Base-by-base conservation (phyloP, 2,797 vertebrate genomes). In the Xenentodon cancila region DNA sequence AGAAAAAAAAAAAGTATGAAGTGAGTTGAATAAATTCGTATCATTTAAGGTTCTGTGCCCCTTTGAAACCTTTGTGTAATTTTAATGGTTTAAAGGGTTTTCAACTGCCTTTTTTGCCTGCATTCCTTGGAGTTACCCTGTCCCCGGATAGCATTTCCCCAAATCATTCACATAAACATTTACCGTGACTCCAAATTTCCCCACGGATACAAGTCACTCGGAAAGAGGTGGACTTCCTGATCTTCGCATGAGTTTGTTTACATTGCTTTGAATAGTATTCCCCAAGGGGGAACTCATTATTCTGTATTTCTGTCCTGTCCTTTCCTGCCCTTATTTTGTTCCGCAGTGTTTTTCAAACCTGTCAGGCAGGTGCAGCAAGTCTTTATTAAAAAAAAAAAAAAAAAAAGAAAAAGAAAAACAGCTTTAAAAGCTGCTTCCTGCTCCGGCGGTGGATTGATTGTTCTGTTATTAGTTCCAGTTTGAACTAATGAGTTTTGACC, bases 181-280 rank as follows among this genome's bases (percentile, higher is more conserved):
- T 42, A 64, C 19, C 58, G 21, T 63, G 47, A 30, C 53, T 82
- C 34, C 44, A 42, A 60, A 16, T 45, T 27, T 79, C 47, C 37
- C 22, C 64, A 75, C 51, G 53, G 75, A 49, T 84, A 67, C 62
- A 58, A 62, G 71, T 71, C 71, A 84, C 72, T 70, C 69, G 64
- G 60, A 59, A 61, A 11, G 73, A 77, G 43, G 42, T 85, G 71
- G 61, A 88, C 81, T 82, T 92, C 80, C 88, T 88, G 57, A 55
- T 88, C 74, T 89, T 85, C 65, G 84, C 82, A 88, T 85, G 70
- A 85, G 75, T 89, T 89, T 91, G 87, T 92, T 92, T 89, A 80
- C 74, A 55, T 59, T 54, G 59, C 84, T 86, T 86, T 84, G 80
- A 89, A 88, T 87, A 86, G 73, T 55, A 42, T 81, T 74, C 68